phyloP scores from a whole-genome alignment of 2,888 invertebrate genomes.

The Caenorhabditis panamensis region DNA sequence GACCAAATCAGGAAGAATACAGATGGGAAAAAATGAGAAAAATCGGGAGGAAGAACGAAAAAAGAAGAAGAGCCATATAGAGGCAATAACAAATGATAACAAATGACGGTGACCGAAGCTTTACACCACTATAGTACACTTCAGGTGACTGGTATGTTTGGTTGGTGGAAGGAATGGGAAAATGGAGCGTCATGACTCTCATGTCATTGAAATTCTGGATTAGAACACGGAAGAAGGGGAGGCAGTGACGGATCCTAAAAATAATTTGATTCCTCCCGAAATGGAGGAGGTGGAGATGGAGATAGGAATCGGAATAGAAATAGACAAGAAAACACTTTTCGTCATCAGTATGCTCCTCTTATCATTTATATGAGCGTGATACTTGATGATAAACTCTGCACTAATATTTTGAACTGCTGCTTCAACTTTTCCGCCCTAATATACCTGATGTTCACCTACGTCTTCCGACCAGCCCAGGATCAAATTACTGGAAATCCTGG shows the following conservation, averaged over 20 bases:
- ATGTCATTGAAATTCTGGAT: slow-evolving; percentile 13
- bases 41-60: background rate
- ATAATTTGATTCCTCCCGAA: background rate
- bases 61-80: slow-evolving; percentile 16
- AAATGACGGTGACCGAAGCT: slow-evolving; percentile 25
- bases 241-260: background rate
- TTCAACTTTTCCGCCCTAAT: background rate
- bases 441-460: slow-evolving; percentile 11
- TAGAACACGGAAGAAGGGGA: background rate
- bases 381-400: background rate
- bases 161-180: background rate
- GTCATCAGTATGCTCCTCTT: background rate
- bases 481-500: background rate
- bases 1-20: no score
- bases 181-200: background rate
- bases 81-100: slow-evolving; percentile 55
- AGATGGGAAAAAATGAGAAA: no score
- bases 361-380: background rate
- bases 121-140: slow-evolving; percentile 37
- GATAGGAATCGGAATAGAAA: no score
- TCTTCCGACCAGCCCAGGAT: slow-evolving; percentile 28
- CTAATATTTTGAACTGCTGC: slow-evolving; percentile 11
- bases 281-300: background rate
- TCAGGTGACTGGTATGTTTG: slow-evolving; percentile 28
- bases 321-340: slow-evolving; percentile 2